Evolutionary conservation across 2,888 invertebrate species (phyloP).

Genomic region (Hemicrepidius hirtus): DNA sequence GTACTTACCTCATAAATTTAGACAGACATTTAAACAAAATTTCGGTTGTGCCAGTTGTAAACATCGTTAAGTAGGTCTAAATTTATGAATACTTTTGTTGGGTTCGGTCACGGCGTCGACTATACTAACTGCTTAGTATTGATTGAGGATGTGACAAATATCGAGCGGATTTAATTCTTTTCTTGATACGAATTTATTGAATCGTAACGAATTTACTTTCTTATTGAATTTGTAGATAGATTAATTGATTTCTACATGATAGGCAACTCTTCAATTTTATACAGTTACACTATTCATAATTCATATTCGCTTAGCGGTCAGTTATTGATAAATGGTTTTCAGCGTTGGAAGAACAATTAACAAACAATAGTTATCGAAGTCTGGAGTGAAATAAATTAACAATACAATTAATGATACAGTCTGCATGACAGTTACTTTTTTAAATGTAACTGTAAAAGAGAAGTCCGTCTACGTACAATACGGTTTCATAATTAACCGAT

Average conservation of each 20-base stretch:
- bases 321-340: conserved; percentile 45
- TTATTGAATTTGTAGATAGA: conserved; percentile 39
- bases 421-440: conserved; percentile 14
- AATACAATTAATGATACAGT: conserved; percentile 48
- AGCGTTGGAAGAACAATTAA: conserved; percentile 49
- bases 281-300: conserved; percentile 47
- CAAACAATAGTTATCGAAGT: conserved; percentile 46
- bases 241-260: conserved; percentile 33
- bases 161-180: not conserved
- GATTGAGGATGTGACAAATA: too few species aligned
- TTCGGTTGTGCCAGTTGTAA: too few species aligned
- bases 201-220: conserved; percentile 40
- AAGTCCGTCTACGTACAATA: not conserved
- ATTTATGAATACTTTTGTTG: too few species aligned
- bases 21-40: too few species aligned
- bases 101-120: too few species aligned
- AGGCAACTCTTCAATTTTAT: conserved; percentile 39
- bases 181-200: conserved; percentile 30
- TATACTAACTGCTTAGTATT: not conserved
- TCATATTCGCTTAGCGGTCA: conserved; percentile 46
- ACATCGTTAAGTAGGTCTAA: too few species aligned
- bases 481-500: conserved; percentile 1
- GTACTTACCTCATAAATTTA: too few species aligned
- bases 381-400: conserved; percentile 44
- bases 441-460: conserved; percentile 29